phyloP scores from a whole-genome alignment of 2,888 invertebrate genomes.

The Chloromyia formosa region DNA sequence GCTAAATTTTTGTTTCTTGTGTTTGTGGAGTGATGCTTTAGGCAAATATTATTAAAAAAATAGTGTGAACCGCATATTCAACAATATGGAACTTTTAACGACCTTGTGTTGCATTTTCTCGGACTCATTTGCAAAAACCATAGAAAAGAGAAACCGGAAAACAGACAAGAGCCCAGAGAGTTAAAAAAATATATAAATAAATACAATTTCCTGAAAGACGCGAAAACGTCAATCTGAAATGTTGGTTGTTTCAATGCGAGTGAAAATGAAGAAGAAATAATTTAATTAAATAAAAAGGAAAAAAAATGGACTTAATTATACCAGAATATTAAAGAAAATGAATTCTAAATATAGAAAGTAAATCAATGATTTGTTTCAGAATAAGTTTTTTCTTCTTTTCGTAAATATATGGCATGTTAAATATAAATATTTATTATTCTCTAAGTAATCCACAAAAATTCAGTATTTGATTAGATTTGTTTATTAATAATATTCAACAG shows the following conservation, averaged over 20 bases:
- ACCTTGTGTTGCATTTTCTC: no score
- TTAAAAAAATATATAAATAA: no score
- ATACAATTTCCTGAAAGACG: no score
- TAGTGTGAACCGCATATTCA: no score
- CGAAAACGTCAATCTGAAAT: background rate
- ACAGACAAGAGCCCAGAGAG: no score
- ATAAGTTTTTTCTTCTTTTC: background rate
- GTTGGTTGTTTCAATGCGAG: constrained; percentile 33
- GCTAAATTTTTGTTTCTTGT: no score
- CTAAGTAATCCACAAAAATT: constrained; percentile 3
- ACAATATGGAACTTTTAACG: no score
- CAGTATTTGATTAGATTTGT: constrained; percentile 41
- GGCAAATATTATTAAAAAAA: no score
- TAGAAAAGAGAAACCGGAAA: no score
- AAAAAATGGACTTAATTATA: background rate
- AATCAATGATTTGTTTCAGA: background rate
- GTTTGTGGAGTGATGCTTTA: no score
- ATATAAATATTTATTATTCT: constrained; percentile 19
- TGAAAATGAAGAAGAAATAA: background rate
- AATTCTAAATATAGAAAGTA: no score
- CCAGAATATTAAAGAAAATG: background rate
- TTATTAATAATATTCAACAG: constrained; percentile 19
- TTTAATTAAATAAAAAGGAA: background rate
- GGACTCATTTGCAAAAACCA: no score
- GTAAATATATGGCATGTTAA: constrained; percentile 32